Conservation (phyloP, 2,113 vertebrate genomes). For the Clinocottus analis region DNA sequence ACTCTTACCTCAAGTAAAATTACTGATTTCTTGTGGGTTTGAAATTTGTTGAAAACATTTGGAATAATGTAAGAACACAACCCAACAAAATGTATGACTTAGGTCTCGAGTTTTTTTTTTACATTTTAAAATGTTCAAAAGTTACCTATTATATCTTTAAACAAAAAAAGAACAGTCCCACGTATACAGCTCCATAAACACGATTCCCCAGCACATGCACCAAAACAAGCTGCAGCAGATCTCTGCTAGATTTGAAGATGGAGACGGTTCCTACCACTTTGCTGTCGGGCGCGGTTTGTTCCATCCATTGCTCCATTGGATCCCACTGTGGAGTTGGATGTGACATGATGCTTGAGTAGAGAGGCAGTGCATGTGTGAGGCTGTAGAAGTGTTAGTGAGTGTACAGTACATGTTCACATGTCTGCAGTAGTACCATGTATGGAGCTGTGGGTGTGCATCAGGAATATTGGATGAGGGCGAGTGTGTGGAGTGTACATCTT, state of each 20-base stretch:
- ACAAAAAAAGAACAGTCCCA: background rate
- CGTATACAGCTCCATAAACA: background rate
- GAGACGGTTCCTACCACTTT: constrained; percentile 40
- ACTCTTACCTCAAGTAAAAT: background rate
- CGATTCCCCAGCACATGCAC: background rate
- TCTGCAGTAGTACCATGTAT: constrained; percentile 10
- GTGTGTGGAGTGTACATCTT: constrained; percentile 4
- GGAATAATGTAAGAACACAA: background rate
- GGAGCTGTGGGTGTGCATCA: constrained; percentile 34
- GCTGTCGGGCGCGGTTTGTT: constrained; percentile 26
- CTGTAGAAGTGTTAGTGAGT: background rate
- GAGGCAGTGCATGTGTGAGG: constrained; percentile 6
- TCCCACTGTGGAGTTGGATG: constrained; percentile 29
- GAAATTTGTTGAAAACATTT: background rate
- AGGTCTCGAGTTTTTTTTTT: background rate
- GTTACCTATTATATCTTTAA: background rate
- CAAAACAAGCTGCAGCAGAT: background rate
- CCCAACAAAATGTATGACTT: background rate
- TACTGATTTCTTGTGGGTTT: background rate
- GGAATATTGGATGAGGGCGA: constrained; percentile 43
- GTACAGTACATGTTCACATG: constrained; percentile 17
- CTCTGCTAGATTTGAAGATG: background rate
- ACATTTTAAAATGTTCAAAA: background rate
- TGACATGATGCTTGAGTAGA: constrained; percentile 18
- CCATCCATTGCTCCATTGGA: constrained; percentile 51